These are phyloP conservation scores for Drosophila austrosaltans DNA, from an alignment of 2,888 invertebrate species.

Conservation along the genomic window DNA sequence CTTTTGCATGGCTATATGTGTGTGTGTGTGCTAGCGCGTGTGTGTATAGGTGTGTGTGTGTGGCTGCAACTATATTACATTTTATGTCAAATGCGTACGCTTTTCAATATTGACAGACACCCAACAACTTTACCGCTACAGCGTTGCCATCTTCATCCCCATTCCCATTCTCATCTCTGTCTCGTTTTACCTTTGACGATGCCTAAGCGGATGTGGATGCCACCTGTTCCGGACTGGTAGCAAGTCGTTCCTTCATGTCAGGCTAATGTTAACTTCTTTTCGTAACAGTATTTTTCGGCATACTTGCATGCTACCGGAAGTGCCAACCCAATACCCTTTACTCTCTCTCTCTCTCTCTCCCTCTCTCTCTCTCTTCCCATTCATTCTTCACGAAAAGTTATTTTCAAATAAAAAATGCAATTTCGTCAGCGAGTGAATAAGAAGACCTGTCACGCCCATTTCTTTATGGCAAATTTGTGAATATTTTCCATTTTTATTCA, in stretches of 20 bases:
- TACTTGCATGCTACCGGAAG: constrained; percentile 50
- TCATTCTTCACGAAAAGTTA: constrained; percentile 18
- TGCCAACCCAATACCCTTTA: constrained; percentile 14
- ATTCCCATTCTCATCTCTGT: not conserved
- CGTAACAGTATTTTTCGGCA: constrained; percentile 45
- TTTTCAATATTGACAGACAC: constrained; percentile 78
- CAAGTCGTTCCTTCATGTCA: constrained; percentile 51
- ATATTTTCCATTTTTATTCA: constrained; percentile 8
- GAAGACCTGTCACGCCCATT: constrained; percentile 29
- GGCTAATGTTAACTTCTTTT: constrained; percentile 73
- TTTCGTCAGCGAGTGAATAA: constrained; percentile 33
- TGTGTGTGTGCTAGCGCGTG: constrained; percentile 19
- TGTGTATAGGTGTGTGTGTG: constrained; percentile 35
- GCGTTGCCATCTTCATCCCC: constrained; percentile 16
- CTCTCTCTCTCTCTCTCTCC: not conserved
- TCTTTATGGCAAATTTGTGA: not conserved
- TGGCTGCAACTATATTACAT: constrained; percentile 74
- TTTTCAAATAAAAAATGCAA: constrained; percentile 57
- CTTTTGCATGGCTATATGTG: constrained; percentile 6
- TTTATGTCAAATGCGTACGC: constrained; percentile 77
- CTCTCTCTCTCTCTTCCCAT: not conserved
- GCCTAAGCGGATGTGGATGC: constrained; percentile 25
- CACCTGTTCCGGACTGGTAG: constrained; percentile 53
- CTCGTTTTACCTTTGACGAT: constrained; percentile 11
- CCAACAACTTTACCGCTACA: constrained; percentile 35